Conservation (phyloP, 2,888 invertebrate species). For the Protodeltote pygarga region DNA sequence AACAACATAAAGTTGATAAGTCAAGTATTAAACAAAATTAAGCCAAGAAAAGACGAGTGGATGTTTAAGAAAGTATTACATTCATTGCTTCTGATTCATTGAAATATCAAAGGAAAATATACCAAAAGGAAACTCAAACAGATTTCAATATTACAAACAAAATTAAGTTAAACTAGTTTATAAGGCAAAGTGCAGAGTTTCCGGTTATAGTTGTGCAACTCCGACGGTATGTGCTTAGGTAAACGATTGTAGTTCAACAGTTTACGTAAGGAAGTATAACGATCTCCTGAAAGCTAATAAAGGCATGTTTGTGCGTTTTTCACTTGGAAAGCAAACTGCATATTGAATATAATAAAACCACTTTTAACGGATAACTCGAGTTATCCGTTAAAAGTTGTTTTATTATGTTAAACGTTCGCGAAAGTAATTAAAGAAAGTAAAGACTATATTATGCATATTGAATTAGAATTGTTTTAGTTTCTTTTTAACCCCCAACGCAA, state of each 20-base stretch:
- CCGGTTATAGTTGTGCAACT: not conserved
- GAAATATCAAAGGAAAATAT: not conserved
- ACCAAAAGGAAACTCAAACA: not conserved
- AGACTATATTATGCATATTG: too few species aligned
- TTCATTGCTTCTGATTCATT: too few species aligned
- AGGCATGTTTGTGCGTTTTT: not conserved
- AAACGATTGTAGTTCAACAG: conserved; percentile 4
- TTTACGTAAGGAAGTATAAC: not conserved
- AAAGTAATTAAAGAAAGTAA: too few species aligned
- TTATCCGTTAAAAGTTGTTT: too few species aligned
- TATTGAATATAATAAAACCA: not conserved
- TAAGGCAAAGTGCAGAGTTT: not conserved
- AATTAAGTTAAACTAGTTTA: conserved; percentile 4
- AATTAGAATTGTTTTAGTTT: too few species aligned
- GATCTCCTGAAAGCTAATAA: not conserved
- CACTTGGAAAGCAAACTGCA: not conserved
- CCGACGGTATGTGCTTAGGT: not conserved
- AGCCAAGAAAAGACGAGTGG: too few species aligned
- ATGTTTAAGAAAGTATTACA: too few species aligned
- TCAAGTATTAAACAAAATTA: too few species aligned
- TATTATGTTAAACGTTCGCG: too few species aligned
- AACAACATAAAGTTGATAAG: too few species aligned
- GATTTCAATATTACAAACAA: not conserved
- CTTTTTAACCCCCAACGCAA: too few species aligned
- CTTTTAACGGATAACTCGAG: too few species aligned